Evolutionary conservation across 2,888 invertebrate species (phyloP).

Genomic region (Lissocephala sabroskyi): DNA sequence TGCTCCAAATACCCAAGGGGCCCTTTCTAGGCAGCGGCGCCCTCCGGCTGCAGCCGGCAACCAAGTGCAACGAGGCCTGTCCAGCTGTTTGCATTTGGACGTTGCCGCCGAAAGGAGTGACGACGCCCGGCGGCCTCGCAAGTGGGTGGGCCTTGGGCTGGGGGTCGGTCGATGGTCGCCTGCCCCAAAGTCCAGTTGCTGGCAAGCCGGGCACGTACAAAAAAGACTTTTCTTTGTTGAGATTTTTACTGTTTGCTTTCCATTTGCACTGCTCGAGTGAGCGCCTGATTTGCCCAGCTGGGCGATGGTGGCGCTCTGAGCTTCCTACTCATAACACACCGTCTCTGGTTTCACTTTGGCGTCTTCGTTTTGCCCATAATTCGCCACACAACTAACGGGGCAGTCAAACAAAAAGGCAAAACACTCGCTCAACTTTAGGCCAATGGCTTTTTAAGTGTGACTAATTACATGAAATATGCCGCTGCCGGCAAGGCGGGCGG

Average conservation of each 20-base stretch:
- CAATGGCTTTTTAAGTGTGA: conserved; percentile 63
- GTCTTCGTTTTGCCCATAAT: conserved; percentile 39
- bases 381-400: conserved; percentile 49
- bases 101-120: neutral
- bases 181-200: conserved; percentile 26
- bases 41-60: conserved; percentile 38
- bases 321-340: conserved; percentile 35
- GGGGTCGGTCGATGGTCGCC: neutral
- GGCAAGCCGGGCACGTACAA: conserved; percentile 40
- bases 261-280: conserved; percentile 33
- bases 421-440: conserved; percentile 40
- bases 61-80: conserved; percentile 54
- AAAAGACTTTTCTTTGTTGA: conserved; percentile 22
- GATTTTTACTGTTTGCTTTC: conserved; percentile 33
- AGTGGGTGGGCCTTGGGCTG: neutral
- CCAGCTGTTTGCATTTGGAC: conserved; percentile 15
- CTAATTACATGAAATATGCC: conserved; percentile 44
- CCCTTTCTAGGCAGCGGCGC: conserved; percentile 33
- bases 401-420: conserved; percentile 14
- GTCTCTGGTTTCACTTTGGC: conserved; percentile 37
- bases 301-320: conserved; percentile 18
- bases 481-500: too few relatives aligned
- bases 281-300: neutral
- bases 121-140: too few relatives aligned
- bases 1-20: conserved; percentile 50